These are phyloP conservation scores for Caenorhabditis briggsae DNA, from an alignment of 1,140 invertebrate genomes.

Conservation along the genomic window DNA sequence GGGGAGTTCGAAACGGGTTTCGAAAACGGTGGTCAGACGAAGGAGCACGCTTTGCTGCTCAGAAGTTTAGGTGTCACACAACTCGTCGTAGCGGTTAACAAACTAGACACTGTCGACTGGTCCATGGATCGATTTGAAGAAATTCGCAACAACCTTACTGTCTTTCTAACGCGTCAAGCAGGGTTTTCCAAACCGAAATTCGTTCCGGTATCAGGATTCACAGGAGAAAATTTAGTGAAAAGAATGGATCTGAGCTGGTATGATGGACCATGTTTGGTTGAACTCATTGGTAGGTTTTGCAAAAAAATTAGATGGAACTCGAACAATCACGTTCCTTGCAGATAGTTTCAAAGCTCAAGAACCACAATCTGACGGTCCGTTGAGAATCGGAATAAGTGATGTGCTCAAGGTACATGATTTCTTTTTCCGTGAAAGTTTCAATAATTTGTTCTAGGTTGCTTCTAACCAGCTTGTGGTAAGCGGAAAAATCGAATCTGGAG, in stretches of 20 bases:
- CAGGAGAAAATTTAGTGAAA: slow-evolving; percentile 89
- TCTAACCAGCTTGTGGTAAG: slow-evolving; percentile 85
- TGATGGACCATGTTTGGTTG: slow-evolving; percentile 85
- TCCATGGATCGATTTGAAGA: slow-evolving; percentile 85
- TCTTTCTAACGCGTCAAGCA: slow-evolving; percentile 80
- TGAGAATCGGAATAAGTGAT: slow-evolving; percentile 92
- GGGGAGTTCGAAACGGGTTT: slow-evolving; percentile 99
- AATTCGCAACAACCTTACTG: slow-evolving; percentile 86
- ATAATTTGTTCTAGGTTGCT: slow-evolving; percentile 80
- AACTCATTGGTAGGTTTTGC: slow-evolving; percentile 84
- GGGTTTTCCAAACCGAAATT: slow-evolving; percentile 84
- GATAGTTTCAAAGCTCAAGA: slow-evolving; percentile 83
- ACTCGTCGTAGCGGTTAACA: slow-evolving; percentile 82
- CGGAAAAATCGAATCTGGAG: slow-evolving; percentile 91
- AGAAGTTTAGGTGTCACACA: slow-evolving; percentile 91
- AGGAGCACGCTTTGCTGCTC: slow-evolving; percentile 94
- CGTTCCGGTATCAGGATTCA: slow-evolving; percentile 94
- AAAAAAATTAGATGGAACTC: neutral
- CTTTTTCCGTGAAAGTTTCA: neutral
- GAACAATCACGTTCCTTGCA: slow-evolving; percentile 53
- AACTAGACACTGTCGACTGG: slow-evolving; percentile 81
- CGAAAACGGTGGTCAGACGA: slow-evolving; percentile 94
- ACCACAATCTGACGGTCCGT: slow-evolving; percentile 88
- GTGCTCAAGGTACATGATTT: slow-evolving; percentile 84
- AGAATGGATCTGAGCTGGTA: slow-evolving; percentile 89